Conservation (phyloP, 2,797 vertebrate species). For the Melanotaenia pygmaea region DNA sequence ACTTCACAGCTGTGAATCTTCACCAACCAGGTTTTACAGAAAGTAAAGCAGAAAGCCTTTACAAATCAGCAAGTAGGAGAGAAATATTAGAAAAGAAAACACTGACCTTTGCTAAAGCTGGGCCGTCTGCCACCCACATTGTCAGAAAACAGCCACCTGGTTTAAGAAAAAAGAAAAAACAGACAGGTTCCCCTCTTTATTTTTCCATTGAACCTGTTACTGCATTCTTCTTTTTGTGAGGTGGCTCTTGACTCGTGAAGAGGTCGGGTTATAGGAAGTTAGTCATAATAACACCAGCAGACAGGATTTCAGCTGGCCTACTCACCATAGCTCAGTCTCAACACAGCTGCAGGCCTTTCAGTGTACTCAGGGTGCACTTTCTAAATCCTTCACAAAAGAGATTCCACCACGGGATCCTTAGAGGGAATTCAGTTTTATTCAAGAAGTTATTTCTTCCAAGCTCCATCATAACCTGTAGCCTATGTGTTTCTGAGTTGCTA, state of each 20-base stretch:
- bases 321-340: constrained; percentile 37
- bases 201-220: constrained; percentile 76
- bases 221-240: constrained; percentile 71
- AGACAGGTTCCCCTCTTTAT: constrained; percentile 53
- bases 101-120: constrained; percentile 11
- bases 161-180: constrained; percentile 32
- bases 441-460: constrained; percentile 26
- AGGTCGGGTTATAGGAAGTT: constrained; percentile 65
- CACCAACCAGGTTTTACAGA: constrained; percentile 3
- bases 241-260: constrained; percentile 69
- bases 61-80: constrained; percentile 25
- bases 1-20: background rate
- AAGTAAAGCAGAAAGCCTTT: constrained; percentile 9
- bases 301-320: constrained; percentile 49
- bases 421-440: constrained; percentile 23
- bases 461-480: constrained; percentile 14
- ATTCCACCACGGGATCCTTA: constrained; percentile 31
- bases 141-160: constrained; percentile 41
- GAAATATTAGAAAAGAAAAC: constrained; percentile 35
- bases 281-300: constrained; percentile 69
- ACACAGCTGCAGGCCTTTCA: constrained; percentile 50
- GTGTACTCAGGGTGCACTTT: constrained; percentile 29
- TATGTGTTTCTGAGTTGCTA: constrained; percentile 9
- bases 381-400: constrained; percentile 44
- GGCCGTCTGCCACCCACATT: constrained; percentile 47